phyloP scores from a whole-genome alignment of 2,888 invertebrate genomes.

The Formica aserva region DNA sequence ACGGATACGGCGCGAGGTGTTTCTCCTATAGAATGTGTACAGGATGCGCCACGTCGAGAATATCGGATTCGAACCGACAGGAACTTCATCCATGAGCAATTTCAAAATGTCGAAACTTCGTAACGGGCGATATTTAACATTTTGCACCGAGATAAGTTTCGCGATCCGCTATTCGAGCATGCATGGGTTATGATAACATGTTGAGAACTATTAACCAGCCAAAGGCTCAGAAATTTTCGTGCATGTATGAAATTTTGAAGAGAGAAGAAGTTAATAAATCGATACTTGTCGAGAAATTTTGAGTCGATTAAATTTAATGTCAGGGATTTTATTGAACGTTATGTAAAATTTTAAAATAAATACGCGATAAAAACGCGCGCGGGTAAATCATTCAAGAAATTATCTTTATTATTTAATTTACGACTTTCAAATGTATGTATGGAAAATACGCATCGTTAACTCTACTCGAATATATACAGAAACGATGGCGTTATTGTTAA shows the following conservation, averaged over 20 bases:
- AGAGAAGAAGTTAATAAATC: background rate
- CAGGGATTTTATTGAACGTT: background rate
- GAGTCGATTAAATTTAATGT: background rate
- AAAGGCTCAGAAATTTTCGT: background rate
- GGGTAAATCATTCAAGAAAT: background rate
- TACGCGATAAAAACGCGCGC: background rate
- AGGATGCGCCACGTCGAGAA: constrained; percentile 21
- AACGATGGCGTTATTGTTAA: constrained; percentile 13
- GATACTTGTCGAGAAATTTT: background rate
- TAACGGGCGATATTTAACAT: constrained; percentile 65
- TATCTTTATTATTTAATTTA: constrained; percentile 8
- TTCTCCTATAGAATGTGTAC: constrained; percentile 29
- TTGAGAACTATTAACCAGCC: background rate
- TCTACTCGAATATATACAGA: constrained; percentile 23
- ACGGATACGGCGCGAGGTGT: constrained; percentile 30
- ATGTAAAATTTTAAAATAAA: constrained; percentile 1
- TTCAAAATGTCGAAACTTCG: constrained; percentile 67
- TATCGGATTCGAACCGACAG: constrained; percentile 41
- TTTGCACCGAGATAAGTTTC: constrained; percentile 57
- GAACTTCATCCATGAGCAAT: constrained; percentile 58
- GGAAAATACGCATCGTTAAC: constrained; percentile 54
- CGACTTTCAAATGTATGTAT: background rate
- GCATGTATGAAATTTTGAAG: background rate
- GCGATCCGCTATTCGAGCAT: constrained; percentile 57
- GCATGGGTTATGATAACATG: constrained; percentile 44